Percentiles rank a stretch among this genome's conserved stretches.
phyloP scores from a whole-genome alignment of 1,140 invertebrate species.

The Apis laboriosa region DNA sequence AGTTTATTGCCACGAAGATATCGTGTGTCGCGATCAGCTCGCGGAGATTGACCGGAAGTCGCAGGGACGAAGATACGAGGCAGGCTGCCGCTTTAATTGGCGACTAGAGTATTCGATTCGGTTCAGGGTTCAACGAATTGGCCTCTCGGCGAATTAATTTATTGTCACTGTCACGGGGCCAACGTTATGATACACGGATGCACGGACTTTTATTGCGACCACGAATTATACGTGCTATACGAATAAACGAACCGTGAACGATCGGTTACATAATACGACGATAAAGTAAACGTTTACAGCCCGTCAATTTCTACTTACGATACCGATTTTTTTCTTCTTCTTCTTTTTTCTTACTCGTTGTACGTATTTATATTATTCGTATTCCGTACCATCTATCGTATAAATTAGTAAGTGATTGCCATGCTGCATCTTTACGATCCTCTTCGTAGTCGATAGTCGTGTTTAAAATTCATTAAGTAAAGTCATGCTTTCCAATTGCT shows the following conservation, averaged over 20 bases:
- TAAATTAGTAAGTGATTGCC: neutral
- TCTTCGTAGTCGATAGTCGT: neutral
- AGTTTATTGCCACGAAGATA: slow-evolving; percentile 31
- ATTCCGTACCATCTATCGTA: neutral
- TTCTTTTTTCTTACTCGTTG: neutral
- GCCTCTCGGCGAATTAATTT: slow-evolving; percentile 36
- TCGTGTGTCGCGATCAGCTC: slow-evolving; percentile 33
- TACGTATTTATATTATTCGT: neutral
- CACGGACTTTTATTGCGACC: slow-evolving; percentile 5
- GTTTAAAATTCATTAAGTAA: neutral
- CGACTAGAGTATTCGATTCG: slow-evolving; percentile 27
- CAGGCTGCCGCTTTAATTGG: slow-evolving; percentile 16
- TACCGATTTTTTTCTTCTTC: neutral
- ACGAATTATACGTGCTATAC: slow-evolving; percentile 9
- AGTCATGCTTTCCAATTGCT: no score
- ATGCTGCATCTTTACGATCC: neutral
- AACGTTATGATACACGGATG: slow-evolving; percentile 12
- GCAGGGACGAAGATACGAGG: slow-evolving; percentile 24
- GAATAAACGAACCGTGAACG: neutral
- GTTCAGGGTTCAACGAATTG: slow-evolving; percentile 37
- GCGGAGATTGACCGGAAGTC: slow-evolving; percentile 36
- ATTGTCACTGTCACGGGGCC: slow-evolving; percentile 15
- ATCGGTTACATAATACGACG: slow-evolving; percentile 16
- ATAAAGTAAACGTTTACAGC: slow-evolving; percentile 1
- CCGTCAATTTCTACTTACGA: neutral